phyloP scores from a whole-genome alignment of 2,797 vertebrate species.

The Enoplosus armatus region DNA sequence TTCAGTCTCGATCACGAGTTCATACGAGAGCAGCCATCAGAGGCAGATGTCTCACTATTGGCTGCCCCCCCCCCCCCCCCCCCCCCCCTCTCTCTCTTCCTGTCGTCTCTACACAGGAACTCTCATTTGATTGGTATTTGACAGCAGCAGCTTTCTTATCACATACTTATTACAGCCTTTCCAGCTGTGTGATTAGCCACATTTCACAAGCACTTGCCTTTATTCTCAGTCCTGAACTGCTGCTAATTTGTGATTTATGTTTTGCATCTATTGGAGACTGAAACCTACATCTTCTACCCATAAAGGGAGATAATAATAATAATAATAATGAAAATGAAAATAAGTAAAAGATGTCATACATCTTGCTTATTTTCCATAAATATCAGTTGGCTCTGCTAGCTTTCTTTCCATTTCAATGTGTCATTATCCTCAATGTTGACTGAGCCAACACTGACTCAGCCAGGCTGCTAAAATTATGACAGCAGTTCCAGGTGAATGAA shows the following conservation, averaged over 20 bases:
- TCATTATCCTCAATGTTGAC: constrained; percentile 1
- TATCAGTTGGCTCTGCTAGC: not conserved
- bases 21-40: constrained; percentile 23
- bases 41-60: constrained; percentile 15
- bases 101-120: not conserved
- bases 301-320: not conserved
- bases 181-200: not conserved
- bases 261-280: not conserved
- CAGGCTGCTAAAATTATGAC: not conserved
- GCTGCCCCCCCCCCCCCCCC: constrained; percentile 10
- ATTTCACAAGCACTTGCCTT: constrained; percentile 1
- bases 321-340: not conserved
- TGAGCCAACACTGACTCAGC: constrained; percentile 1
- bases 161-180: not conserved
- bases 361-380: constrained; percentile 5
- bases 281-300: not conserved
- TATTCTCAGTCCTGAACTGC: not conserved
- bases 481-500: not conserved
- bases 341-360: not conserved
- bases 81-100: not conserved
- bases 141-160: not conserved
- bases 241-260: not conserved
- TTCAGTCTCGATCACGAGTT: constrained; percentile 22
- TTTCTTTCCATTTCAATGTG: not conserved
- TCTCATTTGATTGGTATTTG: not conserved